Base-by-base conservation (phyloP, 2,797 vertebrate genomes). In the Enteromius anoplus region DNA sequence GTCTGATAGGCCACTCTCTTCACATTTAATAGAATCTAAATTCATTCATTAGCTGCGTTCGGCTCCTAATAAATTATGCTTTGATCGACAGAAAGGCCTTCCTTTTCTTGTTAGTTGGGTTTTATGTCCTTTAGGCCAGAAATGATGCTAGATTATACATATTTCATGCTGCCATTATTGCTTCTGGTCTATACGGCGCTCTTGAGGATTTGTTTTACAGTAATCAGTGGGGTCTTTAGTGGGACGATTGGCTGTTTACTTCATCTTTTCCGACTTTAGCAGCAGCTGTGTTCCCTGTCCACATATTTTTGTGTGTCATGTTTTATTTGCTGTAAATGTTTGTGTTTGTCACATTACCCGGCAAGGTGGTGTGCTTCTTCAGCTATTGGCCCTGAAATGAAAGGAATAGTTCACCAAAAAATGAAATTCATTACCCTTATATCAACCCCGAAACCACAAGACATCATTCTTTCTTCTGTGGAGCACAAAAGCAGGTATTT, bases 41-140 rank as follows among this genome's bases (percentile, higher is more conserved):
- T 80, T 62, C 40, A 72, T 72, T 49, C 58, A 73, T 81, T 81
- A 81, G 29, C 70, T 64, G 26, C 10, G 19, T 81, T 49, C n/a
- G 7, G 37, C 69, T 64, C 29, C 58, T 65, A 40, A 65, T 73
- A 29, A 51, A 34, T 34, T 40, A 71, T 70, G 10, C 51, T 45
- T 70, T 40, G 66, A 70, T 80, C 3, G 23, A 71, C 23, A 49
- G 53, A 81, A 47, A 47, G 10, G 17, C 51, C 29, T 40, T 55
- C 14, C 47, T 55, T 12, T 55, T 69, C 65, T 68, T 69, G 49
- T 45, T 80, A 42, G 65, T 42, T 58, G 49, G 32, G 32, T 75
- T 75, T 75, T 75, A 75, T 75, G 32, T 58, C n/a, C 72, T 75
- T 40, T 17, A 23, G 51, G 51, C 51, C 72, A 58, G 32, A 40